Percentiles rank a stretch among this genome's conserved stretches.
Conservation (phyloP, 2,888 invertebrate species). For the Drosophila longiperda region DNA sequence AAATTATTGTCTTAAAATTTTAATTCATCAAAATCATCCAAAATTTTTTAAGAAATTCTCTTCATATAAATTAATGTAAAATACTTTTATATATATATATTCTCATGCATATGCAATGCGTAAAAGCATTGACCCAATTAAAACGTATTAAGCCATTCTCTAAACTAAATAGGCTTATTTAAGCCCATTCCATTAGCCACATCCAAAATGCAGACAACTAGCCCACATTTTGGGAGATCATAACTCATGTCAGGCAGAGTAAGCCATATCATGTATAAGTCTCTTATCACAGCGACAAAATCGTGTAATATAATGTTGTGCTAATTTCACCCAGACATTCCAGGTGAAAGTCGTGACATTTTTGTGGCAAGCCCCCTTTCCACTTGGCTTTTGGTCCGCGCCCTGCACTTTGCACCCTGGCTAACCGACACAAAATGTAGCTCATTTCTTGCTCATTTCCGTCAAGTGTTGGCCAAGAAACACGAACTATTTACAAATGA, state of each 20-base stretch:
- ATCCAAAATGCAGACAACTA: conserved; percentile 59
- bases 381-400: background rate
- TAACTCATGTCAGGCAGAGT: conserved; percentile 71
- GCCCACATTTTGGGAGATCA: conserved; percentile 57
- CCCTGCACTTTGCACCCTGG: background rate
- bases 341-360: conserved; percentile 78
- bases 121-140: conserved; percentile 64
- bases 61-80: background rate
- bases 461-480: conserved; percentile 72
- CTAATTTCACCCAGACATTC: conserved; percentile 67
- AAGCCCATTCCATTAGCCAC: conserved; percentile 32
- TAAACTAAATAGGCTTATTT: conserved; percentile 50
- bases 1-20: background rate
- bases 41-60: background rate
- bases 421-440: conserved; percentile 36
- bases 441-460: conserved; percentile 77
- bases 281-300: conserved; percentile 67
- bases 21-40: background rate
- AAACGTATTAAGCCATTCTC: conserved; percentile 34
- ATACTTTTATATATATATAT: background rate
- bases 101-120: background rate
- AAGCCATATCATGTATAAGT: conserved; percentile 31
- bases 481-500: conserved; percentile 79
- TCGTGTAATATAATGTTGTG: conserved; percentile 81
- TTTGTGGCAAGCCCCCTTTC: conserved; percentile 45